Evolutionary conservation across 2,113 vertebrate species (phyloP).

Genomic region (Riparia riparia): DNA sequence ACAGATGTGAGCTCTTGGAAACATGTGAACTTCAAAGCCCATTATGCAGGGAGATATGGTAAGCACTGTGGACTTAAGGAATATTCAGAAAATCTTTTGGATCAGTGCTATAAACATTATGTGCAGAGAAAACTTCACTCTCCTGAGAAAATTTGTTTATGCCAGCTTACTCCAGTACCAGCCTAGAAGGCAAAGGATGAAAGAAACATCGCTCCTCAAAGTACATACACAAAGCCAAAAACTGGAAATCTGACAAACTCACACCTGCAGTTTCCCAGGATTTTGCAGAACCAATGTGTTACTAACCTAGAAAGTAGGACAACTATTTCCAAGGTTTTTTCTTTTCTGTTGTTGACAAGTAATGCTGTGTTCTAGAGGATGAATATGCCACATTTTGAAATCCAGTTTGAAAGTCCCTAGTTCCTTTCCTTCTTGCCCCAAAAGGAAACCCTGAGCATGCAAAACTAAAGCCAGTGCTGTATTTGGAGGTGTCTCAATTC

Average conservation of each 20-base stretch:
- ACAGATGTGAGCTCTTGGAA: constrained; percentile 9
- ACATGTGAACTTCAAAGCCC: neutral
- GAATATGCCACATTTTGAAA: neutral
- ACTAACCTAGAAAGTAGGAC: neutral
- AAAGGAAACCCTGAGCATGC: neutral
- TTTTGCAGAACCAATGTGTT: neutral
- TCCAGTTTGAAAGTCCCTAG: neutral
- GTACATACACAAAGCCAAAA: neutral
- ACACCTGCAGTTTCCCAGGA: neutral
- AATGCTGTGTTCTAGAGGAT: neutral
- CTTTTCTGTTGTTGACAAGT: neutral
- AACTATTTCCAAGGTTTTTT: neutral
- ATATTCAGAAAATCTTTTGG: neutral
- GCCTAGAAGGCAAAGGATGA: neutral
- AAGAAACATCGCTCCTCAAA: neutral
- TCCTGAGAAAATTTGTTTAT: neutral
- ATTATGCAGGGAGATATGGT: neutral
- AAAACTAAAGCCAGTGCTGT: neutral
- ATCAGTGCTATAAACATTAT: neutral
- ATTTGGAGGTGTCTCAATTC: neutral
- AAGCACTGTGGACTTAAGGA: neutral
- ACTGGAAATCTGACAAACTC: neutral
- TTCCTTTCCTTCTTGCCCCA: neutral
- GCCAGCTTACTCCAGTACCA: neutral
- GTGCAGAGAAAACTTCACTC: neutral